Base-by-base conservation (phyloP, 1,140 invertebrate genomes). In the Scaptodrosophila lebanonensis region DNA sequence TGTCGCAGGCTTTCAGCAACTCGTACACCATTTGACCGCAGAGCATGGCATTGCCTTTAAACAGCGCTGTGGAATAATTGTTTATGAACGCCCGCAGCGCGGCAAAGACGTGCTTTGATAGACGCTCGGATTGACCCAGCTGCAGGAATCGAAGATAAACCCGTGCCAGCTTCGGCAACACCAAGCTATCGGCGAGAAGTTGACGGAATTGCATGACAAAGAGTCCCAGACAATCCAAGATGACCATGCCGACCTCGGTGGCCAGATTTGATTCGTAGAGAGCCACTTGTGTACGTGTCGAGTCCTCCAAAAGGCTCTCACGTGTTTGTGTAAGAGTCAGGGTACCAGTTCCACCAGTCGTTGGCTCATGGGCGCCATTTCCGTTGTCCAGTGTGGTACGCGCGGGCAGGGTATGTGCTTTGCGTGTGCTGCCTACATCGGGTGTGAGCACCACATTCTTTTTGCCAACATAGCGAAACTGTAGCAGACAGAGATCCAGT, bases 81-180 rank as follows among this genome's bases (percentile, higher is more conserved):
- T 96, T 97, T 22, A 98, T 94, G 70, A 97, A 98, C 0, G 95
- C 93, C 67, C 96, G 90, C 16, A 98, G 87, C 0, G 95, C 93
- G 6, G 95, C 95, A 88, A 98, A 98, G 2, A 97, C 91, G 84
- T 98, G 96, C 66, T 94, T 94, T 66, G 96, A 93, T 16, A 98
- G 87, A 7, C 90, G 92, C 87, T 98, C 97, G 18, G 96, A 97
- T 84, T 98, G 97, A 2, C 95, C 94, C 16, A 94, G 90, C 87
- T 95, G 93, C 7, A 98, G 89, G 66, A 97, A 93, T 3, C 92
- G 91, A n/a, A 98, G 84, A 82, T 97, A 96, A 20, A 97, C 91
- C 38, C 92, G 91, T 51, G 95, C 93, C 8, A 96, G 89, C 87
- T 92, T 94, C 75, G 89, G 91, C 91, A 92, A 94, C 27, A 94